These are phyloP conservation scores for Nematolebias whitei DNA, from an alignment of 2,113 vertebrate species.

Conservation along the genomic window DNA sequence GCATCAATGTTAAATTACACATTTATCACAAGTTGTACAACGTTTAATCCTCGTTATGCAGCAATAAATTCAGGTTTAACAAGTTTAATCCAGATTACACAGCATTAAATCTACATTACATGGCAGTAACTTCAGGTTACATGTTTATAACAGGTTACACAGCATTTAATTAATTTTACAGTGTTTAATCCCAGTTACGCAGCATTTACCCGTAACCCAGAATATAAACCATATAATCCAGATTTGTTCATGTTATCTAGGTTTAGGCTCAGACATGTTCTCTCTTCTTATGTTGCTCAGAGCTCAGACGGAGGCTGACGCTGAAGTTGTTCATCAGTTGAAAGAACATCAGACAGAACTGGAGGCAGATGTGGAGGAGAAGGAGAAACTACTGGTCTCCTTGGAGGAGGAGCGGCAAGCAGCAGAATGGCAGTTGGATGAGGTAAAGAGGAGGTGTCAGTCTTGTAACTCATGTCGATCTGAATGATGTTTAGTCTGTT, in stretches of 20 bases:
- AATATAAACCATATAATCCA: not conserved
- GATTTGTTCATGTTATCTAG: not conserved
- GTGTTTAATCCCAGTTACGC: too few relatives aligned
- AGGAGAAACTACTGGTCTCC: slow-evolving; percentile 22
- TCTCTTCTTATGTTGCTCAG: slow-evolving; percentile 14
- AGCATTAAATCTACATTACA: too few relatives aligned
- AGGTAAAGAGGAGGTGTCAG: slow-evolving; percentile 74
- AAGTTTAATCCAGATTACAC: not conserved
- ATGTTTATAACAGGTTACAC: too few relatives aligned
- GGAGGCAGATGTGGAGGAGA: slow-evolving; percentile 63
- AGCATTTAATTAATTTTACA: not conserved
- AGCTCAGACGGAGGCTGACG: slow-evolving; percentile 18
- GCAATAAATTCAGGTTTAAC: too few relatives aligned
- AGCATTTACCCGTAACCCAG: not conserved
- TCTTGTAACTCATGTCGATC: not conserved
- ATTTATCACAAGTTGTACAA: too few relatives aligned
- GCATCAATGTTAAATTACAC: too few relatives aligned
- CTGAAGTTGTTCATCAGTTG: not conserved
- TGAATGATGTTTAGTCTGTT: not conserved
- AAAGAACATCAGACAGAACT: slow-evolving; percentile 51
- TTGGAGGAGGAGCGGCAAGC: slow-evolving; percentile 53
- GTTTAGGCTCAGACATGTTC: too few relatives aligned
- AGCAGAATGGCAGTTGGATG: slow-evolving; percentile 62
- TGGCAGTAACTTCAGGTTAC: too few relatives aligned
- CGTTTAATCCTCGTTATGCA: too few relatives aligned